phyloP scores from a whole-genome alignment of 1,140 invertebrate genomes.

The Saccostrea cuccullata region DNA sequence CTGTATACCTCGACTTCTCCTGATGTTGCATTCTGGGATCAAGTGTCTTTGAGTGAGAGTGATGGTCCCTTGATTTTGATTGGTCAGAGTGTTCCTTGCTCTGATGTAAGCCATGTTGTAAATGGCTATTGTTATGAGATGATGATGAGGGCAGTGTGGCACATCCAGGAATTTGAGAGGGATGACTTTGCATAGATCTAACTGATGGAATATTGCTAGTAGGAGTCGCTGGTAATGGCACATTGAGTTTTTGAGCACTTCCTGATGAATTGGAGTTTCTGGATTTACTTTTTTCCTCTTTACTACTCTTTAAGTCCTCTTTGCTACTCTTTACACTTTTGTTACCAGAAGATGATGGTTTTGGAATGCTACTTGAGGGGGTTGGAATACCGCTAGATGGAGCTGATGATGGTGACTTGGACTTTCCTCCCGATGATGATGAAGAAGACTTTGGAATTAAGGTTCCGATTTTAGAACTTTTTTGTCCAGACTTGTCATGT shows the following conservation, averaged over 20 bases:
- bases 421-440: conserved; percentile 61
- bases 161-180: conserved; percentile 53
- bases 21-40: conserved; percentile 53
- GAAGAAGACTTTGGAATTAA: conserved; percentile 65
- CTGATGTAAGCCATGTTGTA: conserved; percentile 30
- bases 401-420: conserved; percentile 57
- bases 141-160: conserved; percentile 52
- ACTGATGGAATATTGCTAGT: conserved; percentile 60
- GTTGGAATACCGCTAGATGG: conserved; percentile 62
- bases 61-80: conserved; percentile 52
- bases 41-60: conserved; percentile 22
- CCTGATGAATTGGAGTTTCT: conserved; percentile 56
- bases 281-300: conserved; percentile 58
- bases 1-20: conserved; percentile 62
- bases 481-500: conserved; percentile 54
- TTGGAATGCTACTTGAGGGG: conserved; percentile 69
- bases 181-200: conserved; percentile 59
- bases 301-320: conserved; percentile 62
- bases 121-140: conserved; percentile 40
- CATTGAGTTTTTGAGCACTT: conserved; percentile 47
- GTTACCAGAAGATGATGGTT: conserved; percentile 63
- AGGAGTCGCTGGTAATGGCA: conserved; percentile 57
- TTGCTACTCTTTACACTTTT: conserved; percentile 57
- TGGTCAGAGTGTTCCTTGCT: conserved; percentile 48
- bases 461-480: conserved; percentile 70